Percentiles rank a stretch among this genome's conserved stretches.
Conservation (phyloP, 2,888 invertebrate genomes). For the Amiota mariae region DNA sequence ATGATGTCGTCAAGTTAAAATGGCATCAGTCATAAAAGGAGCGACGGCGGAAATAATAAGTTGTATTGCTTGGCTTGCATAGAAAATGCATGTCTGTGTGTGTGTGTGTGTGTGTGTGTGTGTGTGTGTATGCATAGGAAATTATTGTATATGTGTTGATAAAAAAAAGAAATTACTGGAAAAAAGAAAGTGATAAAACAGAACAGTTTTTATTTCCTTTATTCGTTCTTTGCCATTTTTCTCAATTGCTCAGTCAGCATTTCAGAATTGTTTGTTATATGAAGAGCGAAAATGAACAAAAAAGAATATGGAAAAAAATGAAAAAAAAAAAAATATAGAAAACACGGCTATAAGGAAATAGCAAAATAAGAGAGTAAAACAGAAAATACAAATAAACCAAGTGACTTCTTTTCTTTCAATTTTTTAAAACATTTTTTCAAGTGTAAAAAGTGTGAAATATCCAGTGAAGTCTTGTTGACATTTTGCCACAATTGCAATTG, state of each 20-base stretch:
- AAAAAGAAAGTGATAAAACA: not conserved
- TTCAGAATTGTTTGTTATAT: too few species aligned
- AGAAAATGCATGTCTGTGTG: too few species aligned
- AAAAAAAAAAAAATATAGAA: not conserved
- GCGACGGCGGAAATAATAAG: not conserved
- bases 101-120: not conserved
- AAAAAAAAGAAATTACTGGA: not conserved
- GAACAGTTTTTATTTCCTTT: not conserved
- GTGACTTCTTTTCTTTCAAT: not conserved
- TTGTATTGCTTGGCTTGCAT: not conserved
- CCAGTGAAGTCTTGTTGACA: conserved; percentile 43
- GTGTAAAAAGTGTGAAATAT: not conserved
- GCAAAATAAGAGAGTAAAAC: not conserved
- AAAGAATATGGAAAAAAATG: not conserved
- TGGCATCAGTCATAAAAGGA: not conserved
- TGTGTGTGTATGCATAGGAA: not conserved
- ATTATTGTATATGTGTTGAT: not conserved
- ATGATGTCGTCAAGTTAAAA: not conserved
- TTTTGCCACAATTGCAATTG: conserved; percentile 43
- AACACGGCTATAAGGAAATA: too few species aligned
- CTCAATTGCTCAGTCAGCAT: too few species aligned
- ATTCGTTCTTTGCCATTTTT: not conserved
- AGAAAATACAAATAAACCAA: conserved; percentile 17
- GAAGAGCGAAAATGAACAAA: too few species aligned
- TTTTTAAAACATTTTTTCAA: conserved; percentile 20